phyloP scores from a whole-genome alignment of 2,113 vertebrate species.

The Cyanoliseus patagonus region DNA sequence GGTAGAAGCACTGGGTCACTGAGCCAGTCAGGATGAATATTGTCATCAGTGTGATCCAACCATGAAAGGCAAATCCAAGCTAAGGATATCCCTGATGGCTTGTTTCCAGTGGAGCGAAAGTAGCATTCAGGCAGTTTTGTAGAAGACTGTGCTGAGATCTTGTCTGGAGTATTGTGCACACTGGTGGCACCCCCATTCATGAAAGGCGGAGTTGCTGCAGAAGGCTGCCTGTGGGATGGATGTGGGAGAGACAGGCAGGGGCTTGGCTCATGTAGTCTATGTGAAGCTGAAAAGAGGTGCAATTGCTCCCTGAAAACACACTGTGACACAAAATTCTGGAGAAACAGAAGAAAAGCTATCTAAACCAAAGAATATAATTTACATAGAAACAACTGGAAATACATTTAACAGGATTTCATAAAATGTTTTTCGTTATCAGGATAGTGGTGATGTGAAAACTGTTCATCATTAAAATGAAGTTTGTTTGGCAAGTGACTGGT shows the following conservation, averaged over 20 bases:
- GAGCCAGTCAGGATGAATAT: conserved; percentile 22
- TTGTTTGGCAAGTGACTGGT: not conserved
- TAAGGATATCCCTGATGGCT: not conserved
- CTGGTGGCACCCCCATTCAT: not conserved
- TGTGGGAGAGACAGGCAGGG: not conserved
- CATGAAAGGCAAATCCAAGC: conserved; percentile 18
- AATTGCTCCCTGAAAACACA: not conserved
- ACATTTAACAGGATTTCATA: not conserved
- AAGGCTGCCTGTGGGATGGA: not conserved
- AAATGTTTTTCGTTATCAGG: not conserved
- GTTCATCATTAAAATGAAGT: not conserved
- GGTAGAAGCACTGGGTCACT: not conserved
- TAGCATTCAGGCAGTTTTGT: not conserved
- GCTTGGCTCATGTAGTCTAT: not conserved
- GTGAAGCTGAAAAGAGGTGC: not conserved
- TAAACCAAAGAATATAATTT: not conserved
- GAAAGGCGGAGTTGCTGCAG: not conserved
- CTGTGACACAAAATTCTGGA: not conserved
- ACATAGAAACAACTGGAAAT: not conserved
- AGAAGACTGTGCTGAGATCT: not conserved
- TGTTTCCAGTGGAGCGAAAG: not conserved
- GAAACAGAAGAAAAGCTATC: not conserved
- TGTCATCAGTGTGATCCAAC: not conserved
- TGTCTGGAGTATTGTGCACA: not conserved
- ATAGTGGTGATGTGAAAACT: not conserved